A percentile compares a stretch with the other conserved stretches of the same genome.
Evolutionary conservation across 2,888 invertebrate species (phyloP).

Genomic region (Dioctria rufipes): DNA sequence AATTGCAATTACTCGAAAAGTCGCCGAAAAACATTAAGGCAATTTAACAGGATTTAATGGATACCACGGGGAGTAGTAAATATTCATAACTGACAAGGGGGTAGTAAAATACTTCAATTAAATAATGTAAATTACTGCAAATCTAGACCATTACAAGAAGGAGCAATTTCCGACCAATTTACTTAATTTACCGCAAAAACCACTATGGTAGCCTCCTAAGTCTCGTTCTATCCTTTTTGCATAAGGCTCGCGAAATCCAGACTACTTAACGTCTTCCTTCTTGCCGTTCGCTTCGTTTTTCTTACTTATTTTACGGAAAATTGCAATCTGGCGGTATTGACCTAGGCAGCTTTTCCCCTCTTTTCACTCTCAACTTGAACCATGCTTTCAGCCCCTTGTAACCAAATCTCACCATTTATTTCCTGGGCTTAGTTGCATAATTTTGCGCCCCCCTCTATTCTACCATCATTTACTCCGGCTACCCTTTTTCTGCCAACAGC

Average conservation of each 20-base stretch:
- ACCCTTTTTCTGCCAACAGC: slow-evolving; percentile 25
- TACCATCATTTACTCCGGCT: slow-evolving; percentile 28
- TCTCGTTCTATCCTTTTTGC: not conserved
- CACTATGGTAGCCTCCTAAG: slow-evolving; percentile 7
- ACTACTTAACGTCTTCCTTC: not conserved
- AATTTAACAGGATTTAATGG: not conserved
- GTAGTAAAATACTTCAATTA: slow-evolving; percentile 12
- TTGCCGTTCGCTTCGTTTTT: not conserved
- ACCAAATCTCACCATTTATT: slow-evolving; percentile 8
- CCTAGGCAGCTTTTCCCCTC: slow-evolving; percentile 26
- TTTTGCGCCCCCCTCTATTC: slow-evolving; percentile 26
- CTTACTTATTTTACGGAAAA: slow-evolving; percentile 19
- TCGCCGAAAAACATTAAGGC: too few species aligned
- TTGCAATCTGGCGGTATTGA: slow-evolving; percentile 39
- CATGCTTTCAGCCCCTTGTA: not conserved
- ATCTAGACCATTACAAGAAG: slow-evolving; percentile 15
- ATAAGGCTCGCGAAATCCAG: not conserved
- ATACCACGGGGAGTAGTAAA: not conserved
- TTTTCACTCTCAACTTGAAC: not conserved
- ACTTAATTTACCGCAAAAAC: slow-evolving; percentile 34
- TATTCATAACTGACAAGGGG: not conserved
- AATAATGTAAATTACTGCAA: slow-evolving; percentile 31
- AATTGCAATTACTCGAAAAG: too few species aligned
- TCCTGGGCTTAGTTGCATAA: slow-evolving; percentile 32
- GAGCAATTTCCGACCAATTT: slow-evolving; percentile 32